phyloP scores from a whole-genome alignment of 2,113 vertebrate genomes.

The Hemibates koningsi region DNA sequence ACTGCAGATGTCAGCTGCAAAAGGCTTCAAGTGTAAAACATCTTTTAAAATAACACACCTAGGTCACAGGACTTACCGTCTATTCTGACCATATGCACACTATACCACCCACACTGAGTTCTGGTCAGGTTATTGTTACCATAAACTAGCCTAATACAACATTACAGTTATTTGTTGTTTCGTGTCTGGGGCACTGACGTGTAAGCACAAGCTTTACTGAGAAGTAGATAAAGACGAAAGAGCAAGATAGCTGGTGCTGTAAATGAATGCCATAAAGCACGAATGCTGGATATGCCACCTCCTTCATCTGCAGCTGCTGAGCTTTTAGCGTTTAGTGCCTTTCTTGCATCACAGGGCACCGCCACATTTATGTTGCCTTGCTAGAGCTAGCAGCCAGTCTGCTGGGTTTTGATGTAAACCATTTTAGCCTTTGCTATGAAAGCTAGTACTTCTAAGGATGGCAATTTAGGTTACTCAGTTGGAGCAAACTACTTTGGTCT shows the following conservation, averaged over 20 bases:
- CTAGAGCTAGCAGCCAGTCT: not conserved
- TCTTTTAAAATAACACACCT: not conserved
- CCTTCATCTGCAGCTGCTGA: conserved; percentile 1
- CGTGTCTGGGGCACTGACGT: not conserved
- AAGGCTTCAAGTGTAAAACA: not conserved
- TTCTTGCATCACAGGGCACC: conserved; percentile 20
- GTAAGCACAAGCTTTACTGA: not conserved
- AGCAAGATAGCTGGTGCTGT: not conserved
- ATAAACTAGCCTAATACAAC: conserved; percentile 6
- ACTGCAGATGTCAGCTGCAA: not conserved
- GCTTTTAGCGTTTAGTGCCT: conserved; percentile 26
- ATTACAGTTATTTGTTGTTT: not conserved
- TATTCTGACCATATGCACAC: not conserved
- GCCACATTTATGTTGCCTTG: not conserved
- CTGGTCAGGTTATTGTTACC: conserved; percentile 5
- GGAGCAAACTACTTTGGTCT: not conserved
- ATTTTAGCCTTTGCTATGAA: not conserved
- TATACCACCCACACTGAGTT: not conserved
- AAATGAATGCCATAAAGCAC: conserved; percentile 40
- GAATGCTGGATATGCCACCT: conserved; percentile 4
- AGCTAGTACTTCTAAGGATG: not conserved
- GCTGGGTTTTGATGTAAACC: not conserved
- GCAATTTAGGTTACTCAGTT: not conserved
- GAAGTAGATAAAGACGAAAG: not conserved
- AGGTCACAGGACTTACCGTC: not conserved